These are phyloP conservation scores for Drepanosiphum platanoidis DNA, from an alignment of 2,888 invertebrate genomes.

Conservation along the genomic window DNA sequence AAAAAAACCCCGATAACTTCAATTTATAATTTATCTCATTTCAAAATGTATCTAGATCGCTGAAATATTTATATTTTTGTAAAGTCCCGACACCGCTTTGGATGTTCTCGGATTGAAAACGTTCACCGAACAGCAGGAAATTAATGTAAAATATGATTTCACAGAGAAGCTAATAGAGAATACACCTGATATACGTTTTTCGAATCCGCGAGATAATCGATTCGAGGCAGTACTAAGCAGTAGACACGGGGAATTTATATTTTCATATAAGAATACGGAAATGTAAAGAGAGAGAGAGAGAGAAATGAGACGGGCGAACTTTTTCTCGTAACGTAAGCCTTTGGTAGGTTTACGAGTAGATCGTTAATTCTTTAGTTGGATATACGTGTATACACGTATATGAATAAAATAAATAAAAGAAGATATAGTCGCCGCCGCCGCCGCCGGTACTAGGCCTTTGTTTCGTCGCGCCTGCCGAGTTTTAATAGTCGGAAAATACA, in stretches of 20 bases:
- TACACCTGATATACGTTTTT: too few relatives aligned
- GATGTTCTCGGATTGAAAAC: too few relatives aligned
- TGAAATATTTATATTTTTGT: too few relatives aligned
- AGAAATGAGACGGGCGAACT: not conserved
- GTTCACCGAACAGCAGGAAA: too few relatives aligned
- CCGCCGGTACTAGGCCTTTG: conserved; percentile 15
- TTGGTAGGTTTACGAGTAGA: not conserved
- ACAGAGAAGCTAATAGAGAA: too few relatives aligned
- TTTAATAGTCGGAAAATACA: conserved; percentile 11
- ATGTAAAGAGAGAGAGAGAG: not conserved
- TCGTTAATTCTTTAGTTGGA: conserved; percentile 46
- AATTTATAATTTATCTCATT: too few relatives aligned
- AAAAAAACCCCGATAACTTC: too few relatives aligned
- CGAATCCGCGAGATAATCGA: not conserved
- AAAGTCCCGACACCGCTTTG: too few relatives aligned
- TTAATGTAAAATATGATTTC: too few relatives aligned
- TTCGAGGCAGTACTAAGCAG: not conserved
- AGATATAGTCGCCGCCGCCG: not conserved
- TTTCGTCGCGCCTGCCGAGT: conserved; percentile 39
- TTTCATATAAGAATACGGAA: not conserved
- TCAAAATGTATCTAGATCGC: too few relatives aligned
- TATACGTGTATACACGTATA: not conserved
- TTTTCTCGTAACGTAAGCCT: conserved; percentile 1
- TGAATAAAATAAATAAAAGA: conserved; percentile 16
- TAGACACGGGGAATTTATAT: not conserved